Conservation (phyloP, 1,140 invertebrate genomes). For the Chlorops oryzae region DNA sequence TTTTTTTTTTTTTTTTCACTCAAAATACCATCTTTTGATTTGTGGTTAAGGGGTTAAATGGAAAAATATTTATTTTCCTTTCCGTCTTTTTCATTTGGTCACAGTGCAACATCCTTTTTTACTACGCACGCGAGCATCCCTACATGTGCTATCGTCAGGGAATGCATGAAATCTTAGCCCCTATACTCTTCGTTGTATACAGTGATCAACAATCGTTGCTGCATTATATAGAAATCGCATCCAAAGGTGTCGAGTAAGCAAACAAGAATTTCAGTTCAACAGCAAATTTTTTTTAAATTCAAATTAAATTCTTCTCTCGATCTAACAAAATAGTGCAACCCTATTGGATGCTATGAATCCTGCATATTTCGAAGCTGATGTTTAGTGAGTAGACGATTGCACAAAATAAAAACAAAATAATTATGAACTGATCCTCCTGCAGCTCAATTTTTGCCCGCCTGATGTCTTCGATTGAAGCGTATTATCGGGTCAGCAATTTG, state of each 20-base stretch:
- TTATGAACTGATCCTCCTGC: conserved; percentile 35
- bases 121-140: conserved; percentile 67
- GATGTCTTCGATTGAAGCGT: conserved; percentile 66
- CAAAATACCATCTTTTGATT: no score
- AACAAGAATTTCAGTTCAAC: not conserved
- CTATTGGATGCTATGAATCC: conserved; percentile 57
- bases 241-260: conserved; percentile 35
- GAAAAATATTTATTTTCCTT: not conserved
- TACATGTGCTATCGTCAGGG: conserved; percentile 71
- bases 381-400: conserved; percentile 63
- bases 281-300: conserved; percentile 34
- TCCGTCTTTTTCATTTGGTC: no score
- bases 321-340: conserved; percentile 53
- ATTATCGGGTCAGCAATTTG: conserved; percentile 59
- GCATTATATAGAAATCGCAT: conserved; percentile 40
- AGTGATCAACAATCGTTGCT: conserved; percentile 63
- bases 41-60: no score
- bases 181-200: conserved; percentile 67
- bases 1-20: conserved; percentile 2
- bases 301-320: conserved; percentile 9
- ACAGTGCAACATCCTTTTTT: conserved; percentile 51
- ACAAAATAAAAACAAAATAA: no score
- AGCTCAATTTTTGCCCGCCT: conserved; percentile 66
- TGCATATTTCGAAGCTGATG: conserved; percentile 65
- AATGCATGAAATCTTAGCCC: conserved; percentile 79